Evolutionary conservation across 2,797 vertebrate species (phyloP), one percentile per base, ranked within the genome.

Genomic region (Hydrolagus colliei): DNA sequence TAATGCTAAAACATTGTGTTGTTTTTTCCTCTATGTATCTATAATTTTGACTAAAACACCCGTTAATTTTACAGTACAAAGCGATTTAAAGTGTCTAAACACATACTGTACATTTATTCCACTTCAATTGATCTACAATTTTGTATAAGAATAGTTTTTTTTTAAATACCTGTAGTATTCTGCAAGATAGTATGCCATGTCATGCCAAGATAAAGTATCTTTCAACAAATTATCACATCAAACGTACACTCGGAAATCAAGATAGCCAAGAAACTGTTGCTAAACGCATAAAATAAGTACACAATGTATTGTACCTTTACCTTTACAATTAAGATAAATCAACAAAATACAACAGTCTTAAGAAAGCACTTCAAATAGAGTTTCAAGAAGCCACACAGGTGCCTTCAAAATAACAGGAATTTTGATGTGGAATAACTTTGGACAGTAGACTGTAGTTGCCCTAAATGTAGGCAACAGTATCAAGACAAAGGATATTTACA

Each of bases 61-160:
- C 88, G 89, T 88, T 89, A 89, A 62, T 91, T 93, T 94, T 92
- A 92, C 90, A 90, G 92, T 93, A 96, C 92, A 93, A 93, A 93
- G 88, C 89, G 88, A 86, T 90, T 90, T 88, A 90, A 90, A 93
- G 89, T 90, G 88, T 86, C 89, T 0, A 52, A 93, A 90, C 87
- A 86, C 90, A 93, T 91, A 91, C 90, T 89, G 86, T 87, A 94
- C 88, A 93, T 91, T 91, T 75, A 89, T 90, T 91, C 94, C 91
- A 92, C 87, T 87, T 92, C 88, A 93, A 92, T 90, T 87, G 85
- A 91, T 91, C 91, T 90, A 88, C 90, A 92, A 90, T 90, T 90
- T 90, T 18, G 90, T 95, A 94, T 88, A 95, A 95, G 93, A 95
- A 95, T 94, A 93, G 88, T 92, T 87, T 90, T 93, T 93, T 92